Evolutionary conservation across 2,888 invertebrate species (phyloP), one percentile per base, ranked within the genome.

Genomic region (Romanomermis culicivorax): DNA sequence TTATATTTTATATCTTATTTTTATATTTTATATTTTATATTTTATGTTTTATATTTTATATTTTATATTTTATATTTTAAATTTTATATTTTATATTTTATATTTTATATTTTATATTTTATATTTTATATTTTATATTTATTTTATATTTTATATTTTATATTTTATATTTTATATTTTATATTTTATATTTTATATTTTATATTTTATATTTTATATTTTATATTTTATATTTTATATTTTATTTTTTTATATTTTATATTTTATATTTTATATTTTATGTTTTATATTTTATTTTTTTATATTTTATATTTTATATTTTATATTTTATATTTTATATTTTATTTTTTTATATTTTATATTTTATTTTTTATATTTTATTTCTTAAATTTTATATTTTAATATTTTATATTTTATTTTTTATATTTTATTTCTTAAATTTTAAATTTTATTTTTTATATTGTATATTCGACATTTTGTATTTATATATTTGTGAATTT

Each of bases 181-280:
- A 52, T 20, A 50, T 53, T 43, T 4, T 20, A 23, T 11, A 47
- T 47, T 47, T 47, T 11, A 47, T 11, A 47, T 23, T 47, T 47
- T 11, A 47, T 20, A 47, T 23, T 47, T 47, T 7, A 7, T 11
- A 47, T 11, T 11, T 23, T 47, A 23, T 7, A 47, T 50, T 25
- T 23, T 51, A 52, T 20, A 50, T 53, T 43, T 4, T 20, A 23
- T 11, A 47, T 47, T 47, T 47, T 11, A 47, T 11, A 47, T 23
- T 47, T 47, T 11, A 47, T 20, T 11, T 23, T 47, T 47, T 7
- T n/a, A 7, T 11, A 47, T 11, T 11, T 23, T 47, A 23, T 7
- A 47, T 50, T 25, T 23, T 51, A 52, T 20, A 50, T 53, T 43
- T 4, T 20, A 23, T 11, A 47, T 47, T 47, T 47, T 11, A 47